phyloP scores from a whole-genome alignment of 2,797 vertebrate genomes.

The Myripristis jacobus region DNA sequence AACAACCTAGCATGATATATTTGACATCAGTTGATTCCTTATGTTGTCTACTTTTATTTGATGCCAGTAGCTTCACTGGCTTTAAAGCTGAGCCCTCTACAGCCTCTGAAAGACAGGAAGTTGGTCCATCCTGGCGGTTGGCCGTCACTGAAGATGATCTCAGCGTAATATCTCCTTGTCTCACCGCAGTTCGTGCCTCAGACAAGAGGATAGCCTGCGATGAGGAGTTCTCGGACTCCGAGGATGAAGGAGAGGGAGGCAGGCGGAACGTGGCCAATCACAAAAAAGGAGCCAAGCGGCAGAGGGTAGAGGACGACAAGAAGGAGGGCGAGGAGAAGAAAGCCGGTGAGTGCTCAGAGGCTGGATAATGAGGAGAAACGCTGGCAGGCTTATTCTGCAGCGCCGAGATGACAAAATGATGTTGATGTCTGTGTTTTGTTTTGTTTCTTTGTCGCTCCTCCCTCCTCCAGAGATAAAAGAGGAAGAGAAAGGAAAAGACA shows the following conservation, averaged over 20 bases:
- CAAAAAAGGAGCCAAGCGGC: slow-evolving; percentile 91
- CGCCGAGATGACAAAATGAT: neutral
- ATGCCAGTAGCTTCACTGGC: too few relatives aligned
- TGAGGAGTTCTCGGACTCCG: slow-evolving; percentile 94
- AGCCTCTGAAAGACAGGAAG: too few relatives aligned
- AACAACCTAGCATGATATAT: too few relatives aligned
- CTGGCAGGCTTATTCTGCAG: neutral
- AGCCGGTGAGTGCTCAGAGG: slow-evolving; percentile 79
- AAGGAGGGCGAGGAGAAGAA: slow-evolving; percentile 91
- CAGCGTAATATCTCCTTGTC: slow-evolving; percentile 1
- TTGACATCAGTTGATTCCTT: too few relatives aligned
- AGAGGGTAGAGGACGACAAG: slow-evolving; percentile 90
- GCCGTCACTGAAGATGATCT: neutral
- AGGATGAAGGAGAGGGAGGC: slow-evolving; percentile 94
- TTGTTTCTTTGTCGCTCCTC: neutral
- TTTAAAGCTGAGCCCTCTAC: too few relatives aligned
- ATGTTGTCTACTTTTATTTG: too few relatives aligned
- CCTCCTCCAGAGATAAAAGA: slow-evolving; percentile 88
- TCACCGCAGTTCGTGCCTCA: slow-evolving; percentile 87
- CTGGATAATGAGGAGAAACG: neutral
- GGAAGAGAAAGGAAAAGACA: slow-evolving; percentile 91
- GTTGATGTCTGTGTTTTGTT: neutral
- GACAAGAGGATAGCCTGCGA: slow-evolving; percentile 94
- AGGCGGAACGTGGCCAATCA: slow-evolving; percentile 89
- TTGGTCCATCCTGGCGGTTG: too few relatives aligned